Percentiles rank a stretch among this genome's conserved stretches.
phyloP scores from a whole-genome alignment of 2,888 invertebrate species.

The Trimorus sp. region DNA sequence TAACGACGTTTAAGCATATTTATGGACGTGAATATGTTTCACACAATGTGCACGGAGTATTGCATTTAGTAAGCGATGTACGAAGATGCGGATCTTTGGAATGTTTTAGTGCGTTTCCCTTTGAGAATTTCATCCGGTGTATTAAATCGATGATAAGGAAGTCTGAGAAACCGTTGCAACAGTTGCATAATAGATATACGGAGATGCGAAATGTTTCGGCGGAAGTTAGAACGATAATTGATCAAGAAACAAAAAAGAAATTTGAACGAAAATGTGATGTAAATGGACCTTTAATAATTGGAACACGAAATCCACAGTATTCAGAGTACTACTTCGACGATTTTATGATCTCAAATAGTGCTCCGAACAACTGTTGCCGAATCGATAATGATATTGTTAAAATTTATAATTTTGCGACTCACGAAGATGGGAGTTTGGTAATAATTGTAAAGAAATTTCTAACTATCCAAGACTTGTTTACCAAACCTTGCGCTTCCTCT shows the following conservation, averaged over 20 bases:
- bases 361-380: background rate
- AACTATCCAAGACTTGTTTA: background rate
- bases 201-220: conserved; percentile 8
- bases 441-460: background rate
- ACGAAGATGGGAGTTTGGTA: background rate
- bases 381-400: background rate
- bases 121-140: conserved; percentile 18
- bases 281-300: background rate
- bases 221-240: no score
- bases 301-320: conserved; percentile 82
- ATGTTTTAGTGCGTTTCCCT: conserved; percentile 25
- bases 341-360: background rate
- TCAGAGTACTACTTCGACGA: background rate
- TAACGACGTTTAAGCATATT: conserved; percentile 4
- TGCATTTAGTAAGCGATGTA: conserved; percentile 18
- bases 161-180: conserved; percentile 20
- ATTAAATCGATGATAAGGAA: conserved; percentile 13
- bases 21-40: conserved; percentile 16
- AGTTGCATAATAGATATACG: conserved; percentile 5
- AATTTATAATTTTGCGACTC: background rate
- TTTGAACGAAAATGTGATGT: background rate
- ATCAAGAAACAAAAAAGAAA: no score
- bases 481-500: background rate
- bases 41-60: conserved; percentile 17
- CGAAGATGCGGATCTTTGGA: conserved; percentile 2